phyloP scores from a whole-genome alignment of 2,113 vertebrate genomes.

The Terrapene triunguis region DNA sequence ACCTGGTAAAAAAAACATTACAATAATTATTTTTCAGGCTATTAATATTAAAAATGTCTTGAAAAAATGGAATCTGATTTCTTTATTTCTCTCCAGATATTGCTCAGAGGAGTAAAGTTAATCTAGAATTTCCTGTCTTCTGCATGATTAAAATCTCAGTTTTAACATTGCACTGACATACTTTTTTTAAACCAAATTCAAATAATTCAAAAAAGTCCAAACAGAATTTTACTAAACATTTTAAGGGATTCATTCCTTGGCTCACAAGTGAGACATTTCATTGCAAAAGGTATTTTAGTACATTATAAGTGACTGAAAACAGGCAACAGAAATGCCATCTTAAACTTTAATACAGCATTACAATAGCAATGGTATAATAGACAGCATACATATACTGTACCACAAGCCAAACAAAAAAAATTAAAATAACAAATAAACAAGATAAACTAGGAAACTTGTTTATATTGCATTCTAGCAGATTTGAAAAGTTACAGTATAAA shows the following conservation, averaged over 20 bases:
- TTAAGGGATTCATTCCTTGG: neutral
- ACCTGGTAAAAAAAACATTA: neutral
- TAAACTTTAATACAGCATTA: neutral
- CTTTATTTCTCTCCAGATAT: constrained; percentile 38
- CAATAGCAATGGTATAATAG: neutral
- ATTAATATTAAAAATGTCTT: neutral
- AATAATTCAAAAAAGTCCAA: neutral
- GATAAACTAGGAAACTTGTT: neutral
- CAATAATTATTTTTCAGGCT: neutral
- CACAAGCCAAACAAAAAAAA: neutral
- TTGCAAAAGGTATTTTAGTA: neutral
- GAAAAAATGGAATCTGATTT: constrained; percentile 7
- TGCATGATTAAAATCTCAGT: neutral
- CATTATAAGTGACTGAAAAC: neutral
- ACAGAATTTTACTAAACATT: neutral
- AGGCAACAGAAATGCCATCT: neutral
- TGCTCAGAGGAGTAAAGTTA: constrained; percentile 39
- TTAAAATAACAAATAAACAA: neutral
- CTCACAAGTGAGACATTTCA: neutral
- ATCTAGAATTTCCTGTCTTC: constrained; percentile 38
- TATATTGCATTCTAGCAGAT: neutral
- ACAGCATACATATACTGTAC: neutral
- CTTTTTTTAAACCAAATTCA: neutral
- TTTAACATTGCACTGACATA: neutral
- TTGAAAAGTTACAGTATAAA: neutral